Conservation (phyloP, 2,888 invertebrate species). For the Lepidochrysops patricia region DNA sequence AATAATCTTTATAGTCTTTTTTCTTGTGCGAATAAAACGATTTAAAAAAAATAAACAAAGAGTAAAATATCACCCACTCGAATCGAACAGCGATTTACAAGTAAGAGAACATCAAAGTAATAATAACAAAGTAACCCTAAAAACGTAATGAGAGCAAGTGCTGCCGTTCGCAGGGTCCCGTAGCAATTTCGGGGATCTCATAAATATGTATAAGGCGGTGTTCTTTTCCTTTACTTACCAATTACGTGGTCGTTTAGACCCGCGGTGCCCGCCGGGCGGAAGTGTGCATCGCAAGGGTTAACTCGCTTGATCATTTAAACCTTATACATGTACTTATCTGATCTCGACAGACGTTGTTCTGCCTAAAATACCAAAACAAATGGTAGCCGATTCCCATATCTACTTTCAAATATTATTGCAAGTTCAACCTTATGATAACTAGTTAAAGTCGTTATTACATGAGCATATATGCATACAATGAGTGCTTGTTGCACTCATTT, state of each 20-base stretch:
- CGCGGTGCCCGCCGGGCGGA: constrained; percentile 42
- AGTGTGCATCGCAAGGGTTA: constrained; percentile 57
- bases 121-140: constrained; percentile 67
- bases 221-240: constrained; percentile 75
- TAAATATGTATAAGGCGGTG: constrained; percentile 70
- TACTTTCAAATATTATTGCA: no score
- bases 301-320: constrained; percentile 28
- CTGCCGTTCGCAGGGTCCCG: constrained; percentile 67
- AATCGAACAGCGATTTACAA: constrained; percentile 42
- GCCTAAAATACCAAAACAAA: no score
- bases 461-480: no score
- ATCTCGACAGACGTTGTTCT: no score
- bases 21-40: neutral
- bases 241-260: constrained; percentile 71
- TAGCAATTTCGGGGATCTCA: constrained; percentile 67
- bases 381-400: no score
- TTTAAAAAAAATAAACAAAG: constrained; percentile 1
- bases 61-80: constrained; percentile 13
- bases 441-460: no score
- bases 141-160: constrained; percentile 73
- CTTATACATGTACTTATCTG: neutral
- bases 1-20: neutral
- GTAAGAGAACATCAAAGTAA: constrained; percentile 59
- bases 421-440: no score
- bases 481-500: no score